A percentile compares a stretch with the other conserved stretches of the same genome.
Evolutionary conservation across 2,797 vertebrate species (phyloP).

Genomic region (Buphagus erythrorhynchus): DNA sequence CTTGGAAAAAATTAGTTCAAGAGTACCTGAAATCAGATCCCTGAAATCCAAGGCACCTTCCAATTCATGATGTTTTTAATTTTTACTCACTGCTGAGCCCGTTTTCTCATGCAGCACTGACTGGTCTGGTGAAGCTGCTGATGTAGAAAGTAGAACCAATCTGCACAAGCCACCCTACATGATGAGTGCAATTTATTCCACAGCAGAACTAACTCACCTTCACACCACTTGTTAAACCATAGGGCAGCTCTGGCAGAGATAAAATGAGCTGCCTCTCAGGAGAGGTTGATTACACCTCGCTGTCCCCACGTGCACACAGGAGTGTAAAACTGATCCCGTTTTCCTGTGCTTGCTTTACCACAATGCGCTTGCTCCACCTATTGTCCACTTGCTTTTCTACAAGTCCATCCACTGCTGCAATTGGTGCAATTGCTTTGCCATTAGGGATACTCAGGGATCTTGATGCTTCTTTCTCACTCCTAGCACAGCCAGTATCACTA

Average conservation of each 20-base stretch:
- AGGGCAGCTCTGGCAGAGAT: neutral
- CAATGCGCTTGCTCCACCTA: constrained; percentile 33
- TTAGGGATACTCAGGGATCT: neutral
- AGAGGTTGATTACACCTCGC: rapidly evolving
- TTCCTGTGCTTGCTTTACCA: neutral
- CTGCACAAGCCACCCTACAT: rapidly evolving
- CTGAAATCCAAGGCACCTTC: neutral
- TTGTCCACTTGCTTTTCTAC: constrained; percentile 9
- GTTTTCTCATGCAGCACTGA: neutral
- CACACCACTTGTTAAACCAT: rapidly evolving
- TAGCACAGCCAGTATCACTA: neutral
- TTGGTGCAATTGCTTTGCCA: neutral
- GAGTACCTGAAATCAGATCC: neutral
- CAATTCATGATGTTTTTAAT: neutral
- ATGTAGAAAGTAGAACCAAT: rapidly evolving
- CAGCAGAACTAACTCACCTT: neutral
- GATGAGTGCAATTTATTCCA: neutral
- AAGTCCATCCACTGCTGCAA: neutral
- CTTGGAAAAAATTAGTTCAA: neutral
- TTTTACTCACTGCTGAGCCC: neutral
- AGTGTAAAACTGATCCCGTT: rapidly evolving
- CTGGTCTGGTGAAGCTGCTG: neutral
- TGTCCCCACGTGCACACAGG: rapidly evolving
- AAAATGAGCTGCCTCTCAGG: neutral
- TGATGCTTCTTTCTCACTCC: neutral